Base-by-base conservation (phyloP, 2,888 invertebrate genomes). In the Ligdia adustata region DNA sequence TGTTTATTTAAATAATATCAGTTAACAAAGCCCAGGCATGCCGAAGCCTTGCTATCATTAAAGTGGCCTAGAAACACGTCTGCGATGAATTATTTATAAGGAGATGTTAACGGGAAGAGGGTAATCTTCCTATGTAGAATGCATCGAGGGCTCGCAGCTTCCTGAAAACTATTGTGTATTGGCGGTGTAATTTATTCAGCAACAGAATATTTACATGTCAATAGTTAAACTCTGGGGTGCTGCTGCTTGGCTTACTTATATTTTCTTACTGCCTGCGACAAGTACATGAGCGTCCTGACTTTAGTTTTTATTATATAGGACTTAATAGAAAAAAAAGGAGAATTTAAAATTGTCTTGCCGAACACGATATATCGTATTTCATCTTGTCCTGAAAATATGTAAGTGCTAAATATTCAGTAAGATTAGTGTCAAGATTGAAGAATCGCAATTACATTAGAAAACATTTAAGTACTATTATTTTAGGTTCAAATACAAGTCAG, bases 1-100 rank as follows among this genome's bases (percentile, higher is more conserved):
- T 38, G 58, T 52, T 55, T 61, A 62, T 60, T 65, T 62, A 57
- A 76, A 78, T 75, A 76, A 72, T 76, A 77, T 76, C 71, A 66
- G 71, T 66, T 71, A 75, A 75, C 71, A 69, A 68, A 67, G 61
- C 63, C 53, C 42, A 47, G 56, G 57, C 52, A 56, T 58, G 55
- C 57, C 62, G 52, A 53, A 57, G 58, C 45, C 57, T 72, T 63
- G 75, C 79, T 79, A 79, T 80, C 79, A 78, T 79, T 79, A 77
- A 69, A 63, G 61, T 56, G 57, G 60, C 58, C 54, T 32, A 38
- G 52, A 47, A 56, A 54, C 57, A 60, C 58, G 72, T 73, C 77
- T 65, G 67, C 64, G 66, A 69, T 74, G 71, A 66, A 74, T 74
- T 72, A 74, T 74, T 67, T 74, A 74, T 74, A 51, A 73, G 56